Conservation (phyloP, 2,888 invertebrate species). For the Nymphalis c-album region DNA sequence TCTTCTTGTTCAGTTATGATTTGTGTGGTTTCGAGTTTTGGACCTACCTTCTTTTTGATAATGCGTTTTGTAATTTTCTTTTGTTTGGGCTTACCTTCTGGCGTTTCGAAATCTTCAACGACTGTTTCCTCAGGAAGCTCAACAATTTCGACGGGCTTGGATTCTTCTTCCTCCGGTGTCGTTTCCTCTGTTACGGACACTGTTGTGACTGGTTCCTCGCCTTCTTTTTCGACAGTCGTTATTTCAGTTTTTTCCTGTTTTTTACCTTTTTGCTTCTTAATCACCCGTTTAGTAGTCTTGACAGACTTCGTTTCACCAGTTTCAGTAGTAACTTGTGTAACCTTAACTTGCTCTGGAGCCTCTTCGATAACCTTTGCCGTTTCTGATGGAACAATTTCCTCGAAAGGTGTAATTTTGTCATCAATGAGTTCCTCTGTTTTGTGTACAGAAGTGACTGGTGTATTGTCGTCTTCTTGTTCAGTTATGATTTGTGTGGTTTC, state of each 20-base stretch:
- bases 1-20: conserved; percentile 29
- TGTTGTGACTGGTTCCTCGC: conserved; percentile 45
- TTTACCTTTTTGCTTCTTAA: conserved; percentile 40
- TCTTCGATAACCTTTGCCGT: conserved; percentile 1
- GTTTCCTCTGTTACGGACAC: conserved; percentile 32
- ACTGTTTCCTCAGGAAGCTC: conserved; percentile 47
- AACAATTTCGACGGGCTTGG: conserved; percentile 43
- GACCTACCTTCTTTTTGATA: conserved; percentile 54
- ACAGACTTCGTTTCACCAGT: conserved; percentile 17
- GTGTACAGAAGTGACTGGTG: conserved; percentile 45
- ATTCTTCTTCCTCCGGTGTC: conserved; percentile 17
- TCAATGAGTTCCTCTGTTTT: conserved; percentile 9
- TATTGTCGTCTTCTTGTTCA: conserved; percentile 56
- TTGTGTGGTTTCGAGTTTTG: conserved; percentile 40
- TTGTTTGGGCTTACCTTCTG: conserved; percentile 52
- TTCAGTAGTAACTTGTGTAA: conserved; percentile 23
- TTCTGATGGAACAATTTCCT: conserved; percentile 30
- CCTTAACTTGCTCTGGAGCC: conserved; percentile 15
- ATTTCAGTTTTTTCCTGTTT: conserved; percentile 47
- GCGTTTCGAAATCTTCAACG: conserved; percentile 25
- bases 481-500: conserved; percentile 12
- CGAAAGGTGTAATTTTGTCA: conserved; percentile 17
- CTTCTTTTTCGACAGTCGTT: conserved; percentile 46
- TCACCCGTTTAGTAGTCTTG: conserved; percentile 49
- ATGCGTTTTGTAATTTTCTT: conserved; percentile 35